Evolutionary conservation across 1,140 invertebrate genomes (phyloP), one percentile per base, ranked within the genome.

Genomic region (Euglossa dilemma): DNA sequence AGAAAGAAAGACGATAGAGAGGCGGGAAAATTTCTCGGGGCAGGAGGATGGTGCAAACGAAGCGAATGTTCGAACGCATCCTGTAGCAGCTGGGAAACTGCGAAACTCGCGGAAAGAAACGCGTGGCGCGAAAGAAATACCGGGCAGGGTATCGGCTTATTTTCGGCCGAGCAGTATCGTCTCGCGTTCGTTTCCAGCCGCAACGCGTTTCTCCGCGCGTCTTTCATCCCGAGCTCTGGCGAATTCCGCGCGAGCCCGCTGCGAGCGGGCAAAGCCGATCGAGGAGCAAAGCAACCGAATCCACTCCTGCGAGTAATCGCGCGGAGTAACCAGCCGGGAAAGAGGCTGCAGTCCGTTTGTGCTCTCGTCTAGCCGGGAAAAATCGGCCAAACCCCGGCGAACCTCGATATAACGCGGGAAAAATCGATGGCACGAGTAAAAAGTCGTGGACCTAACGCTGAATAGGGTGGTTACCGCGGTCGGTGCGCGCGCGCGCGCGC

Each of bases 221-320:
- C 47, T 71, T 52, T 71, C 50, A 0, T 71, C 23, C 28, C 43
- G 18, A 11, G n/a, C 45, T 28, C 14, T 1, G n/a, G 20, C 14
- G 47, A 36, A 52, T 72, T 52, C 45, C n/a, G 36, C 56, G 18
- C 0, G 4, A 16, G 11, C 16, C 11, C 36, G 18, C 18, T 7
- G 25, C 9, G 4, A 7, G 11, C 6, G 14, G 16, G 63, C 18
- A 61, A 71, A 80, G 54, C 56, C 66, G 67, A 71, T 80, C 67
- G 56, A 50, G 8, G 28, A 28, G n/a, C 43, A 20, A 79, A 25
- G 54, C 77, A 71, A 69, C 52, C 77, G 67, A 72, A 80, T 61
- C 66, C 54, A 52, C 77, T 36, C 23, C n/a, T 9, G 47, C 43
- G 66, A 67, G 50, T 66, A 61, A 71, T 72, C 77, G 25, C 56